Evolutionary conservation across 1,140 invertebrate genomes (phyloP), one percentile per base, ranked within the genome.

Genomic region (Lasaia peninsularis): DNA sequence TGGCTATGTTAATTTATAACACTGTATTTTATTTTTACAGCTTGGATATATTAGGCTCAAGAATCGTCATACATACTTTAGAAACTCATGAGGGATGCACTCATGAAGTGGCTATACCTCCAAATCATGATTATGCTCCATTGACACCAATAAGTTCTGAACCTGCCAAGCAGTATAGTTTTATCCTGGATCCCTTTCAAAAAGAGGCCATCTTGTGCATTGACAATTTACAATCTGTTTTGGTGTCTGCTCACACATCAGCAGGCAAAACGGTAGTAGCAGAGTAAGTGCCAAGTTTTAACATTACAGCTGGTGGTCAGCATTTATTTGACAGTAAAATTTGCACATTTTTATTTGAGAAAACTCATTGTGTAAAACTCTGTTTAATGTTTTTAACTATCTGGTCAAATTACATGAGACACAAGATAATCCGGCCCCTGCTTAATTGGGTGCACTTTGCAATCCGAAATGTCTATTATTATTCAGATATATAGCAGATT

Each of bases 221-320:
- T 65, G 98, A 99, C 79, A 99, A 99, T 86, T 95, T 98, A 79
- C 98, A 97, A 75, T 99, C 98, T 16, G 98, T 99, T 8, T 91
- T 99, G 16, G 98, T 99, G 0, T 99, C 98, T 0, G 98, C 99
- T 24, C 99, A 99, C 84, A 99, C 99, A 4, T 99, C 98, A n/a
- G 98, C 99, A 60, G 99, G 99, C 49, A 99, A 99, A 93, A 99
- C 98, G 51, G 98, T 99, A 16, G 97, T 99, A 33, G 98, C 98
- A 31, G 97, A 99, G 95, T 99, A 93, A 92, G 95, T 94, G 75
- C n/a, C n/a, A n/a, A n/a, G n/a, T n/a, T 67, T 58, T 69, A 16
- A 54, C 51, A 67, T 60, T 61, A 24, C 32, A 40, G n/a, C n/a
- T n/a, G n/a, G n/a, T n/a, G n/a, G n/a, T n/a, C n/a, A n/a, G n/a